A percentile compares a stretch with the other conserved stretches of the same genome.
Evolutionary conservation across 2,888 invertebrate species (phyloP).

Genomic region (Sclerodermus sp.): DNA sequence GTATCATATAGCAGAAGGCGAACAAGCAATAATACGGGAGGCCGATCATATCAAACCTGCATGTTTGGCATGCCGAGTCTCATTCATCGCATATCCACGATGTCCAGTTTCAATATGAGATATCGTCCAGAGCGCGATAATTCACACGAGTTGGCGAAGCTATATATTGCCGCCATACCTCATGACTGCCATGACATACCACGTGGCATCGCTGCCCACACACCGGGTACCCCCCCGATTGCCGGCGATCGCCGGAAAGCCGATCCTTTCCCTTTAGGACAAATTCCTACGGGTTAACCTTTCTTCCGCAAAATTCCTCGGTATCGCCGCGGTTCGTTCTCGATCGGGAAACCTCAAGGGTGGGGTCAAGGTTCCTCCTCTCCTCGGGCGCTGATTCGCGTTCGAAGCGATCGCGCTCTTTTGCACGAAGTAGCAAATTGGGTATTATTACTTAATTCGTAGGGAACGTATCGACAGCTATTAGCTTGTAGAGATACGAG

Average conservation of each 20-base stretch:
- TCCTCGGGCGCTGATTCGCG: too few species aligned
- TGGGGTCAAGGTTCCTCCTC: too few species aligned
- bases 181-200: constrained; percentile 46
- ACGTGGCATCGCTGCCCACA: constrained; percentile 28
- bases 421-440: too few species aligned
- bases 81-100: constrained; percentile 57
- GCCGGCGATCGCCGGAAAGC: constrained; percentile 2
- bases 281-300: constrained; percentile 23
- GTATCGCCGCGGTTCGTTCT: too few species aligned
- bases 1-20: constrained; percentile 32
- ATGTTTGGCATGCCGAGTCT: constrained; percentile 48
- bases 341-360: too few species aligned
- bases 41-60: constrained; percentile 41
- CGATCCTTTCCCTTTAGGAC: constrained; percentile 25
- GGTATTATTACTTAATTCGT: too few species aligned
- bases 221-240: constrained; percentile 22
- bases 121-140: constrained; percentile 48
- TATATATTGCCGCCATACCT: constrained; percentile 53
- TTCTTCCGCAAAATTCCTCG: constrained; percentile 15
- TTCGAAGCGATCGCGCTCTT: too few species aligned
- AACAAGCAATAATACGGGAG: constrained; percentile 45
- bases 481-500: too few species aligned
- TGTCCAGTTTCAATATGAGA: constrained; percentile 55
- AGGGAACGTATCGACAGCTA: constrained; percentile 8
- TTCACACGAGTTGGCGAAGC: constrained; percentile 46